A percentile compares a stretch with the other conserved stretches of the same genome.
Evolutionary conservation across 2,113 vertebrate genomes (phyloP).

Genomic region (Falcunculus frontatus): DNA sequence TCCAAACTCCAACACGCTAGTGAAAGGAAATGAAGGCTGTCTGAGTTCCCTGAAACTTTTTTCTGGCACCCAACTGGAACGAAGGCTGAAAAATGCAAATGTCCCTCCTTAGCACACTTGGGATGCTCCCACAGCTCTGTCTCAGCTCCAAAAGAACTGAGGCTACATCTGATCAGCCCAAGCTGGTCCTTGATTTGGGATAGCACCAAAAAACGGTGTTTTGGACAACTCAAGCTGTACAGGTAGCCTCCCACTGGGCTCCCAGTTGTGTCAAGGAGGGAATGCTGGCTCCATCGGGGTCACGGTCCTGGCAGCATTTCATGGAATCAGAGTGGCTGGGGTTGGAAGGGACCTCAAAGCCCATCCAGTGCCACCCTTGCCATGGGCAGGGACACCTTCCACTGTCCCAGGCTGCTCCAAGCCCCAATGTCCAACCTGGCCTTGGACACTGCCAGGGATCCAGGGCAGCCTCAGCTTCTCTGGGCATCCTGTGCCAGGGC

Average conservation of each 20-base stretch:
- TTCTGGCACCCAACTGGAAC: neutral
- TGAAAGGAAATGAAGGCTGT: neutral
- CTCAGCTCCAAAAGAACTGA: neutral
- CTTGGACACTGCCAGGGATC: neutral
- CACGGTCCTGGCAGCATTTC: neutral
- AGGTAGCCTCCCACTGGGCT: neutral
- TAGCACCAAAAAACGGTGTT: accelerated
- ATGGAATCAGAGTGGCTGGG: neutral
- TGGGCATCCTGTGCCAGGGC: neutral
- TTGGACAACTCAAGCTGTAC: neutral
- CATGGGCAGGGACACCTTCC: neutral
- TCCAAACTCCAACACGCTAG: neutral
- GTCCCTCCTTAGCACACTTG: neutral
- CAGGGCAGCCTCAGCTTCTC: neutral
- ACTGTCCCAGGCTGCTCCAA: neutral
- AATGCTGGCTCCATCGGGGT: neutral
- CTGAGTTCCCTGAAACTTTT: neutral
- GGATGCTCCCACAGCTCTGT: neutral
- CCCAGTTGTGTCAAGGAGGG: neutral
- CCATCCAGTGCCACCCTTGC: accelerated
- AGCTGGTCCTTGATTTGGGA: neutral
- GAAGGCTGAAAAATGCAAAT: neutral
- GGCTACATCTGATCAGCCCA: neutral
- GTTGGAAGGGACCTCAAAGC: neutral
- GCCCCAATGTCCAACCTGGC: accelerated